Evolutionary conservation across 1,140 invertebrate species (phyloP), one percentile per base, ranked within the genome.

Genomic region (Drosophila busckii): DNA sequence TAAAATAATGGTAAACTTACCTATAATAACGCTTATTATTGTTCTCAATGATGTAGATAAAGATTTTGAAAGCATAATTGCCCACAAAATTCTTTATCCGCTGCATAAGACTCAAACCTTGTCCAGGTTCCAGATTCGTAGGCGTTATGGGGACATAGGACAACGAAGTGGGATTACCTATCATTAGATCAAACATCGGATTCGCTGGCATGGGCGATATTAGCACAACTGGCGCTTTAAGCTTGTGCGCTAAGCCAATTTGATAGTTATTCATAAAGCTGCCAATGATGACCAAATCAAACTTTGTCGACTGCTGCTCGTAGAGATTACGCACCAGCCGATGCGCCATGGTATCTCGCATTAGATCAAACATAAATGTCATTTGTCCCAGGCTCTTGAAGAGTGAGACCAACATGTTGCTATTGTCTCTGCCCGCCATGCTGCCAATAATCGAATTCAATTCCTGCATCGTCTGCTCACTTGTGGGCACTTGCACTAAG

Each of bases 181-280:
- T 3, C 0, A 83, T 13, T 10, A 8, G 0, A 8, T 68, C 42
- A 2, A 71, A 35, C 0, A 64, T 7, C 7, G 41, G 31, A 6
- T 45, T 60, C 1, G 66, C 54, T 1, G 49, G 45, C 9, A 60
- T 54, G 1, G 63, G 45, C 3, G 55, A 48, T 8, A 53, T 55
- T 1, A 86, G 4, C 4, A 78, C 48, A 0, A 61, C 16, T 0
- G 84, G 84, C 3, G 56, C 66, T 5, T 78, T 84, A 4, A 86
- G 35, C 13, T 83, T 84, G 2, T 71, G 61, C 0, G 67, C 75
- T 10, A 86, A 4, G 1, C 70, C 66, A 8, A 86, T 10, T 23
- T 83, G 59, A 32, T 65, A 83, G 4, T 53, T 44, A 29, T 86
- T 86, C n/a, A 78, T 10, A 22, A 86, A 73, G 28, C 42, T 78